A percentile compares a stretch with the other conserved stretches of the same genome.
Conservation (phyloP, 2,113 vertebrate species). For the Gadus macrocephalus region DNA sequence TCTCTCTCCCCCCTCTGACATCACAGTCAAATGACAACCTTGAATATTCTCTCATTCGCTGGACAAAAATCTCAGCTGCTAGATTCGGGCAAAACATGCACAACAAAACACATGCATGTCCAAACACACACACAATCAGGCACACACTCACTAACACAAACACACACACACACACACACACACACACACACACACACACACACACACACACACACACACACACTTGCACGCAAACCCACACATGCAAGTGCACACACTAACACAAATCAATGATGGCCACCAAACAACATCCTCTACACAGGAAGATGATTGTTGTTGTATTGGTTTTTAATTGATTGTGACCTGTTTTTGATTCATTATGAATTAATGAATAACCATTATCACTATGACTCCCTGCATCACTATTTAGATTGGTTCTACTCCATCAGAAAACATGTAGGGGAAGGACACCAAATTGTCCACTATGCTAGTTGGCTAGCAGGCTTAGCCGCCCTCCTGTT, state of each 20-base stretch:
- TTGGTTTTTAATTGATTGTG: too few relatives aligned
- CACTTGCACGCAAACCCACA: conserved; percentile 2
- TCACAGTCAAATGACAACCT: conserved; percentile 62
- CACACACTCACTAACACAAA: background rate
- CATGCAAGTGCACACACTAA: background rate
- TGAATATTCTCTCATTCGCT: conserved; percentile 64
- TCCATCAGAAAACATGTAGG: too few relatives aligned
- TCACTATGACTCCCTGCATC: too few relatives aligned
- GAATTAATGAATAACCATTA: too few relatives aligned
- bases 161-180: background rate
- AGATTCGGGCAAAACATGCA: conserved; percentile 41
- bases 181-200: conserved; percentile 7
- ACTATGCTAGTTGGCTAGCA: too few relatives aligned
- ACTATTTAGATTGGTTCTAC: too few relatives aligned
- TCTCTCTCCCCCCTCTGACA: conserved; percentile 59
- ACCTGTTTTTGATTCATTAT: too few relatives aligned
- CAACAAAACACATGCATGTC: background rate
- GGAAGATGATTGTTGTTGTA: too few relatives aligned
- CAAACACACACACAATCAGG: conserved; percentile 13
- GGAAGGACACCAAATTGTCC: too few relatives aligned
- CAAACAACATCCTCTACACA: too few relatives aligned
- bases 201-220: conserved; percentile 1
- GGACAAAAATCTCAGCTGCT: conserved; percentile 48
- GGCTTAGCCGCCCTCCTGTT: too few relatives aligned
- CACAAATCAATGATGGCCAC: background rate